Evolutionary conservation across 2,113 vertebrate species (phyloP).

Genomic region (Brachyhypopomus gauderio): DNA sequence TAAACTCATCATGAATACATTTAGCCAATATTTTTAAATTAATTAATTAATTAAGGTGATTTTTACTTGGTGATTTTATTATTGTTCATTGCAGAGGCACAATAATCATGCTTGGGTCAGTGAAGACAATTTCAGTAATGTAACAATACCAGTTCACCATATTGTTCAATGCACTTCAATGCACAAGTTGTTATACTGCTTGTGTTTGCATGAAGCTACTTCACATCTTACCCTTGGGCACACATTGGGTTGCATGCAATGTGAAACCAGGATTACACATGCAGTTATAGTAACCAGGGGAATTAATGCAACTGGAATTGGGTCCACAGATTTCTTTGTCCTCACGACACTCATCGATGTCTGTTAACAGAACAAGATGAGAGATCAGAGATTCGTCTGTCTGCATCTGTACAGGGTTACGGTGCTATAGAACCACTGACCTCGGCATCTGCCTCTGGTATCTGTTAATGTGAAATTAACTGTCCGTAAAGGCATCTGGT

Average conservation of each 20-base stretch:
- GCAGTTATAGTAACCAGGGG: constrained; percentile 48
- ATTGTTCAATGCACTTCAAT: neutral
- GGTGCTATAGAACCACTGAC: constrained; percentile 46
- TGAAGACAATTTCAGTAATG: no score
- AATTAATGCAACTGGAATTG: neutral
- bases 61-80: no score
- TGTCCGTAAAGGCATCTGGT: fast-evolving
- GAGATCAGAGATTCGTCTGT: neutral
- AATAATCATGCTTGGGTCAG: no score
- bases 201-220: neutral
- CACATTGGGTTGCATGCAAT: fast-evolving
- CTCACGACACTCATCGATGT: constrained; percentile 54
- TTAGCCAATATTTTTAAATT: neutral
- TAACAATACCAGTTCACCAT: no score
- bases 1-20: neutral
- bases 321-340: constrained; percentile 45
- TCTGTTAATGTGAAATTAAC: neutral
- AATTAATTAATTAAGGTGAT: neutral
- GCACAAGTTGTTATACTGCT: neutral
- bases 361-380: constrained; percentile 48
- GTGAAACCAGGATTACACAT: constrained; percentile 59
- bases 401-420: neutral
- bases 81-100: no score
- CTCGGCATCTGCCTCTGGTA: fast-evolving
- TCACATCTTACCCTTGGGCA: constrained; percentile 62